Conservation (phyloP, 2,797 vertebrate genomes). For the Rhinoraja longicauda region DNA sequence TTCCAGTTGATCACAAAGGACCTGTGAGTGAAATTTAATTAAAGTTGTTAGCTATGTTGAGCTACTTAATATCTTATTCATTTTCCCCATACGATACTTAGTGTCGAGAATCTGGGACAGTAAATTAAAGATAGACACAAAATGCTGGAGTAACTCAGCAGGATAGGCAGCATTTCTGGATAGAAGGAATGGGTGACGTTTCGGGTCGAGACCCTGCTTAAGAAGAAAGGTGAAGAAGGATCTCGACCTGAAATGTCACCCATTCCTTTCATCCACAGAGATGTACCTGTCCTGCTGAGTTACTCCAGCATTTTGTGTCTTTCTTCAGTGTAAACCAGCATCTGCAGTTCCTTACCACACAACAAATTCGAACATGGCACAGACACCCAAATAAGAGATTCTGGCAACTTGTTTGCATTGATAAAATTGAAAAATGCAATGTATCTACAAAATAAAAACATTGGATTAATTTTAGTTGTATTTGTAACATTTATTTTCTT, state of each 20-base stretch:
- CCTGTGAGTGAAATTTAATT: not conserved
- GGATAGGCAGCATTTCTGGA: too few species aligned
- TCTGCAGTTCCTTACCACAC: too few species aligned
- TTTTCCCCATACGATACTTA: not conserved
- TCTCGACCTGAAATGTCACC: too few species aligned
- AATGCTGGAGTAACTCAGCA: too few species aligned
- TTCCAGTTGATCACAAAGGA: not conserved
- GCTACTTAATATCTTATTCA: not conserved
- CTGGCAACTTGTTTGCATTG: not conserved
- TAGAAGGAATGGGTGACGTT: too few species aligned
- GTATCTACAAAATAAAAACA: not conserved
- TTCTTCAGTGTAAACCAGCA: too few species aligned
- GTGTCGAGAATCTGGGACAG: not conserved
- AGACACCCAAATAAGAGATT: not conserved
- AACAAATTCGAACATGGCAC: too few species aligned
- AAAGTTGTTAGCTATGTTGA: not conserved
- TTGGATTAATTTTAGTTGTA: not conserved
- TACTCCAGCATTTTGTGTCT: too few species aligned
- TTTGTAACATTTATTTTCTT: slow-evolving; percentile 43
- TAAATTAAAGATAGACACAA: not conserved
- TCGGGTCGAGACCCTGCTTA: too few species aligned
- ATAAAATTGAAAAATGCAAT: not conserved
- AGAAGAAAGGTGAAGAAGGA: too few species aligned
- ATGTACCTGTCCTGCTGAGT: too few species aligned
- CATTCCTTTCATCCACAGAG: too few species aligned